A percentile compares a stretch with the other conserved stretches of the same genome.
Conservation (phyloP, 2,888 invertebrate species). For the Stenodera caucasica region DNA sequence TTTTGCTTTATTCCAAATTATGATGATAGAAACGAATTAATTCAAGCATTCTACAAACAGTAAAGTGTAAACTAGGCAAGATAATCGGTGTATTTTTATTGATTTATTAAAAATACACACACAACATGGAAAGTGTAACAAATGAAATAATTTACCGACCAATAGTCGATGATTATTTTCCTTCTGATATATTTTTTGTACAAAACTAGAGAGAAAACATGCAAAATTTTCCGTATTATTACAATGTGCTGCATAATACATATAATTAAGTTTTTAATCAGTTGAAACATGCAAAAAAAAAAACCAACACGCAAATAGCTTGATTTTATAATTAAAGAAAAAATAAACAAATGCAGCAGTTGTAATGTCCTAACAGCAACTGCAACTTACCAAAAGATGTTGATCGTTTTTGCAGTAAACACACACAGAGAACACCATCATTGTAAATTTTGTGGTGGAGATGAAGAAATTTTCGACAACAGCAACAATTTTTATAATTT, state of each 20-base stretch:
- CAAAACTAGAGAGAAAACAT: background rate
- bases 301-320: background rate
- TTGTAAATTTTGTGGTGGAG: conserved; percentile 7
- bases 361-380: conserved; percentile 23
- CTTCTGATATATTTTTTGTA: background rate
- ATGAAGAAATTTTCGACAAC: conserved; percentile 49
- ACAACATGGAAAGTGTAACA: too few species aligned
- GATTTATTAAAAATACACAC: too few species aligned
- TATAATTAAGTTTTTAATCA: background rate
- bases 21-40: background rate
- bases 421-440: conserved; percentile 40
- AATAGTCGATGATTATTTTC: background rate
- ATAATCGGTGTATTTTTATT: background rate
- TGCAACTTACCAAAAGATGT: conserved; percentile 54
- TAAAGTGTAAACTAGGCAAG: background rate
- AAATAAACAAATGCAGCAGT: background rate
- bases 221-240: background rate
- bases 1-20: too few species aligned
- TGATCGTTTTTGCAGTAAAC: too few species aligned
- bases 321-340: too few species aligned
- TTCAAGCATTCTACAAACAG: background rate
- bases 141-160: background rate
- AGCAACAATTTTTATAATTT: too few species aligned
- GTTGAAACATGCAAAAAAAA: background rate
- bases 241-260: too few species aligned